Base-by-base conservation (phyloP, 2,888 invertebrate species). In the Hanleya hanleyi region DNA sequence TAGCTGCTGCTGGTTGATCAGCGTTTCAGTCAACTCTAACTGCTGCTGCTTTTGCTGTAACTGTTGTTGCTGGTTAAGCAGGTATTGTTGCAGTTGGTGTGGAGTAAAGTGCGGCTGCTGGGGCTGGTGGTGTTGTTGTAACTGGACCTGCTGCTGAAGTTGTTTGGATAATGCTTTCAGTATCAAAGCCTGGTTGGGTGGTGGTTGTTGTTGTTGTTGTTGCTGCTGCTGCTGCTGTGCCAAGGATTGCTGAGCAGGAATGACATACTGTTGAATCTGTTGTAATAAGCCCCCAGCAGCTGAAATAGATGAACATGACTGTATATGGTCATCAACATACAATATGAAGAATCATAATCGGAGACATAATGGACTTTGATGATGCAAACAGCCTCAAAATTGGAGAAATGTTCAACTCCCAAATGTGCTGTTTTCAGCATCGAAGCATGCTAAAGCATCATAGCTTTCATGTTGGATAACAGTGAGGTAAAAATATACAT, bases 1-100 rank as follows among this genome's bases (percentile, higher is more conserved):
- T 89, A 92, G 93, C 84, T 92, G 92, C 72, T 78, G 75, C 57
- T 32, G 77, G 12, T 65, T 69, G 4, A 64, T 65, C 47, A 36
- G 32, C n/a, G 37, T 33, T 32, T 70, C 36, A 68, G 32, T 32
- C 74, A 36, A 26, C 47, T 33, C n/a, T 22, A 47, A 32, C 67
- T 77, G 49, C 64, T 47, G 51, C 47, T 71, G 69, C 65, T 73
- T 50, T 69, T 70, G 79, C 71, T 80, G 77, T 57, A 77, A 78
- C 37, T 37, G 35, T 64, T 37, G 35, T 37, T 64, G 64, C 29
- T 64, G 68, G 32, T 15, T 38, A 22, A 32, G 74, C 74, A 66
- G 38, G 70, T 32, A 70, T 68, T 33, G 75, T 70, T 77, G 78
- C 75, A 78, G 77, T 69, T 76, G 80, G 66, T 91, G 88, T 62